These are phyloP conservation scores for Trissolcus brochymenae DNA, from an alignment of 2,888 invertebrate genomes.

Conservation along the genomic window DNA sequence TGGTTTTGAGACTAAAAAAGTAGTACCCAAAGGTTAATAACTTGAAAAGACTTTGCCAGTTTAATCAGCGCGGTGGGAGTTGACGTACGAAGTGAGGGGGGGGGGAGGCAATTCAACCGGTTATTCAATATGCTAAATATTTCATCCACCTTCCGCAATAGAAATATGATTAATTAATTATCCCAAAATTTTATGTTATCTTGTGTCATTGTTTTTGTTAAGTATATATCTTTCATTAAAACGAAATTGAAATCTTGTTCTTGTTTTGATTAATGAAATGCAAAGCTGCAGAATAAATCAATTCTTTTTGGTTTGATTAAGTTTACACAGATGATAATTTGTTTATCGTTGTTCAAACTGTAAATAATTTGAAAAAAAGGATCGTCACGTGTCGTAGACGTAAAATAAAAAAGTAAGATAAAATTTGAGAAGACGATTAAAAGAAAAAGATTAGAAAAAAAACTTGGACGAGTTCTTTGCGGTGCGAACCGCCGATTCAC, in stretches of 20 bases:
- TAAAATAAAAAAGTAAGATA: slow-evolving; percentile 40
- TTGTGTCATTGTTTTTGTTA: too few species aligned
- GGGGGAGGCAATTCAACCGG: slow-evolving; percentile 44
- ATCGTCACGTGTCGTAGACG: slow-evolving; percentile 34
- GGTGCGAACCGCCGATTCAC: slow-evolving; percentile 56
- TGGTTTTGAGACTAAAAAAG: slow-evolving; percentile 40
- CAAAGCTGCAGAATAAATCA: too few species aligned
- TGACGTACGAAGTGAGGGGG: slow-evolving; percentile 26
- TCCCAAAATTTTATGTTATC: too few species aligned
- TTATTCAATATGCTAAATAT: slow-evolving; percentile 47
- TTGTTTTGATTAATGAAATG: too few species aligned
- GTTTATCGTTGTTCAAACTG: slow-evolving; percentile 11
- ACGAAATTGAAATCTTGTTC: too few species aligned
- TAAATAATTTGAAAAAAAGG: not conserved
- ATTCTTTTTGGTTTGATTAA: too few species aligned
- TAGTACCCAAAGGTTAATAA: slow-evolving; percentile 42
- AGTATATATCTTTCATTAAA: too few species aligned
- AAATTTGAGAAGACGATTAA: slow-evolving; percentile 54
- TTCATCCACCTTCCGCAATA: slow-evolving; percentile 38
- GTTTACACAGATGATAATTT: too few species aligned
- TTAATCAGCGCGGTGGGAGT: slow-evolving; percentile 46
- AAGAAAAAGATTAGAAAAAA: slow-evolving; percentile 54
- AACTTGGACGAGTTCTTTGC: slow-evolving; percentile 53
- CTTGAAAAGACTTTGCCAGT: slow-evolving; percentile 35
- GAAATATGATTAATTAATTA: not conserved